phyloP scores from a whole-genome alignment of 2,113 vertebrate species.

The Nipponia nippon region DNA sequence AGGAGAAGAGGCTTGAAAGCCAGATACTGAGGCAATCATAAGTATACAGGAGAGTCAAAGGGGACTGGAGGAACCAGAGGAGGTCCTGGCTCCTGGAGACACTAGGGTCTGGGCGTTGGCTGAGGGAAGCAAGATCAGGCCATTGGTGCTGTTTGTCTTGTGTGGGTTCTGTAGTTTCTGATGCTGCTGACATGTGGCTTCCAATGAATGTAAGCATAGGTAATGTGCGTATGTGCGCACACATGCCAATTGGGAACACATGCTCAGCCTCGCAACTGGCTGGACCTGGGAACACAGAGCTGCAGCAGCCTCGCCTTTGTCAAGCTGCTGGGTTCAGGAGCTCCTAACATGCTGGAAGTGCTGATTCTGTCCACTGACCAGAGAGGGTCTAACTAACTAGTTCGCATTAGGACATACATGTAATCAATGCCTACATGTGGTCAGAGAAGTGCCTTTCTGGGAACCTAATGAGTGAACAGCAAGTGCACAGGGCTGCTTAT shows the following conservation, averaged over 20 bases:
- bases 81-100: not conserved
- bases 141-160: not conserved
- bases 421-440: not conserved
- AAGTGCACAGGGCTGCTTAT: not conserved
- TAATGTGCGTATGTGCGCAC: too few relatives aligned
- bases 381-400: not conserved
- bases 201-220: rapidly evolving
- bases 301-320: not conserved
- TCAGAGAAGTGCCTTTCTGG: not conserved
- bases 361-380: not conserved
- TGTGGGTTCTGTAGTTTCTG: not conserved
- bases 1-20: not conserved
- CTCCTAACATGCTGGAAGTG: not conserved
- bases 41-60: not conserved
- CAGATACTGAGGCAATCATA: not conserved
- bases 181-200: not conserved
- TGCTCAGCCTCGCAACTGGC: not conserved
- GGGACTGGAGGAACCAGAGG: not conserved
- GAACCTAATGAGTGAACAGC: not conserved
- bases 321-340: not conserved
- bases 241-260: not conserved
- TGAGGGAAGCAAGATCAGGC: not conserved
- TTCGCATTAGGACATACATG: not conserved
- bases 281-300: rapidly evolving
- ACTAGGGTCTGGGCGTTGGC: rapidly evolving